Base-by-base conservation (phyloP, 2,113 vertebrate genomes). In the Silurus asotus region DNA sequence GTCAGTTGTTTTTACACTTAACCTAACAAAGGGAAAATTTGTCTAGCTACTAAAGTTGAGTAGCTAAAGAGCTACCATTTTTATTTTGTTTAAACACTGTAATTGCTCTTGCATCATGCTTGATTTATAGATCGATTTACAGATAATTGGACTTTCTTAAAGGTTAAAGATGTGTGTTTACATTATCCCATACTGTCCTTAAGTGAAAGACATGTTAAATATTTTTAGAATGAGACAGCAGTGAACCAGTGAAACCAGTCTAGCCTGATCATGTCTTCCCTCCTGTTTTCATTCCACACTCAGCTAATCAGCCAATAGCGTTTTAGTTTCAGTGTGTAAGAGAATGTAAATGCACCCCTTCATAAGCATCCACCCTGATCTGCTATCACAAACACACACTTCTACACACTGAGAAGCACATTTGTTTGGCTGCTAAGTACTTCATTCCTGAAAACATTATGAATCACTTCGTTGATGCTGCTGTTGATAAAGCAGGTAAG, bases 401-500 rank as follows among this genome's bases (percentile, higher is more conserved):
- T 7, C 81, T 45, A 79, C 56, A 48, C 64, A 59, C 79, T 72
- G 77, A n/a, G 70, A 82, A 55, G 74, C 84, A 53, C 15, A 20
- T 25, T 51, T 14, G 8, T 28, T 88, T 48, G 55, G 58, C 77
- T 69, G 85, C 85, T 10, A 48, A 77, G 51, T 49, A 88, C 81
- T 82, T 20, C 0, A 61, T 48, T 70, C 4, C 51, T 48, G 55
- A 48, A 87, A 84, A 85, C 78, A 91, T 88, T 85, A 48, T 87
- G 2, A 75, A 89, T 51, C 51, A 8, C 28, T 59, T 90, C 19
- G 82, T 88, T 0, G 51, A 86, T 2, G 6, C 89, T 0, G n/a
- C 90, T 0, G 92, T 90, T 14, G 89, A 90, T 19, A 90, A 92
- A 88, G 84, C 85, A 56, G 92, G 94, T 94, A 80, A 94, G 93